Percentiles rank a stretch among this genome's conserved stretches.
Conservation (phyloP, 1,140 invertebrate genomes). For the Pemphigus obesinymphae region DNA sequence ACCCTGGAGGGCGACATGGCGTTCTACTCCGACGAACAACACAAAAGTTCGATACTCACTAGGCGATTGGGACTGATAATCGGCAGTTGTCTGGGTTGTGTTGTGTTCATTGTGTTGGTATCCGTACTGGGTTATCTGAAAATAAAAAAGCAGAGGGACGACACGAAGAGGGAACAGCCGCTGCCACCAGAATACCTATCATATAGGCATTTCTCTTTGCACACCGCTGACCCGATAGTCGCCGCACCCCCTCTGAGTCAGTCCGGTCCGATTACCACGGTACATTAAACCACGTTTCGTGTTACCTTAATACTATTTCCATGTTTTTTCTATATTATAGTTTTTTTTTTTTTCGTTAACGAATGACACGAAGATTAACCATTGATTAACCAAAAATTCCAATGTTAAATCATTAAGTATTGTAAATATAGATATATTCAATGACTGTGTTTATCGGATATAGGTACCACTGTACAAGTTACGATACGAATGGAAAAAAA, state of each 20-base stretch:
- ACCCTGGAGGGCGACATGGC: conserved; percentile 68
- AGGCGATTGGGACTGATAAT: conserved; percentile 75
- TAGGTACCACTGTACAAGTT: too few species aligned
- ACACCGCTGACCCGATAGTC: conserved; percentile 49
- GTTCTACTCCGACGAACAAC: conserved; percentile 53
- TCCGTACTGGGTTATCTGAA: conserved; percentile 79
- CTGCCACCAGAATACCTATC: conserved; percentile 66
- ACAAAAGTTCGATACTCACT: conserved; percentile 62
- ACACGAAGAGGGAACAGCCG: conserved; percentile 64
- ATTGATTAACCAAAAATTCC: background rate
- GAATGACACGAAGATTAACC: background rate
- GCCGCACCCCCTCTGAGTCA: background rate
- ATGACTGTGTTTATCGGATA: background rate
- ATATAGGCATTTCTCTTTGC: conserved; percentile 55
- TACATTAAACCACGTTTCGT: background rate
- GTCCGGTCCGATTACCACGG: background rate
- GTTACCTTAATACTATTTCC: background rate
- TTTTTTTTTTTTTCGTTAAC: background rate
- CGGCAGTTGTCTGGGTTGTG: conserved; percentile 76
- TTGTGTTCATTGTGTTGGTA: conserved; percentile 75
- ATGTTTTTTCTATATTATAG: background rate
- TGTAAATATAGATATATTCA: background rate
- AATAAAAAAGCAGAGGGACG: conserved; percentile 72
- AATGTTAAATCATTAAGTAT: background rate
- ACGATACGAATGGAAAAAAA: too few species aligned